Percentiles rank a stretch among this genome's conserved stretches.
Conservation (phyloP, 1,140 invertebrate species). For the Nomia melanderi region DNA sequence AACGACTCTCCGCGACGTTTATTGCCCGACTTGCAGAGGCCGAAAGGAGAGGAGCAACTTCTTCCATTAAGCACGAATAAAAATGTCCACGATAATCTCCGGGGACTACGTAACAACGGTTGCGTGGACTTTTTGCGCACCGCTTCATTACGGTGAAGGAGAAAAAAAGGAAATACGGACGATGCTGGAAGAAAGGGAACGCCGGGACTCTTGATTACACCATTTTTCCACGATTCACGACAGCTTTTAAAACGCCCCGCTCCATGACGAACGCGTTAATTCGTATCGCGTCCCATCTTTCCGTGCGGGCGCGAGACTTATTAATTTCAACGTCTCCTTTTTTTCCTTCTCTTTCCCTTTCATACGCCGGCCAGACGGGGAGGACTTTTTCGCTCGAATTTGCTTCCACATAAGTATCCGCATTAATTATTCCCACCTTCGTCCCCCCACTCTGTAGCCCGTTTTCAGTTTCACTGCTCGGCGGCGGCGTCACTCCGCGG, state of each 20-base stretch:
- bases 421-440: slow-evolving; percentile 52
- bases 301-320: slow-evolving; percentile 9
- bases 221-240: slow-evolving; percentile 18
- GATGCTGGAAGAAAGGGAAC: neutral
- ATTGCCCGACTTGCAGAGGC: neutral
- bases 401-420: slow-evolving; percentile 29
- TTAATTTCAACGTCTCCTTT: slow-evolving; percentile 1
- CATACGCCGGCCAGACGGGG: neutral
- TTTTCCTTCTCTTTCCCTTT: neutral
- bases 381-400: slow-evolving; percentile 29
- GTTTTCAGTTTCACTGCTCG: neutral
- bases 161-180: neutral
- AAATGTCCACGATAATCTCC: slow-evolving; percentile 10
- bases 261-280: slow-evolving; percentile 31
- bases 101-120: neutral
- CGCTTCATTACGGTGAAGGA: neutral
- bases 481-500: slow-evolving; percentile 17
- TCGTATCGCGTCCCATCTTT: slow-evolving; percentile 41
- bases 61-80: slow-evolving; percentile 6
- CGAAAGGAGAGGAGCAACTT: neutral
- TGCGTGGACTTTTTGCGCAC: neutral
- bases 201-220: slow-evolving; percentile 1
- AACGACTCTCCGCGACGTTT: neutral
- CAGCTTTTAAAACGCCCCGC: slow-evolving; percentile 1
- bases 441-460: neutral